Evolutionary conservation across 2,113 vertebrate species (phyloP), one percentile per base, ranked within the genome.

Genomic region (Galbula dea): DNA sequence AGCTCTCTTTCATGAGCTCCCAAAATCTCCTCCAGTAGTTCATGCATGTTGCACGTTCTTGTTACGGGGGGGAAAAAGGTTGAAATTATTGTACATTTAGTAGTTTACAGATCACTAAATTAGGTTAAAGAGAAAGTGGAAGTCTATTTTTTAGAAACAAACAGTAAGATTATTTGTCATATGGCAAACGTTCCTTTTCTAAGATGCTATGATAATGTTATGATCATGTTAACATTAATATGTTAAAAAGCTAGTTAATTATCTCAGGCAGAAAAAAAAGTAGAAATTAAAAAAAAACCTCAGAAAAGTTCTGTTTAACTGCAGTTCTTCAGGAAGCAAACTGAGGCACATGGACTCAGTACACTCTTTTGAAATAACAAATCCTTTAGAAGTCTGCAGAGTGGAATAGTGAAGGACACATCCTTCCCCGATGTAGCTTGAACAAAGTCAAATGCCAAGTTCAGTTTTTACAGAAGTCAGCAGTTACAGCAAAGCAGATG

Each of bases 71-170:
- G 5, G 26, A 88, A 85, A 90, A 67, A 85, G 61, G 87, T 22
- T 69, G 49, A 75, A 96, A 93, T 88, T 84, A 80, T 30, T 82
- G 88, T 86, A 46, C 13, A 15, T 85, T 93, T 95, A 78, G 45
- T 34, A 83, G 58, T 59, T 83, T 85, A 82, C 59, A 86, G 74
- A 89, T 85, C 41, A 61, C 43, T 65, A 89, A 49, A 45, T 88
- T 26, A 84, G 17, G 23, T 83, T 92, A 89, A 93, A 88, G 52
- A 79, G 59, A 80, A 86, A 96, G 62, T 37, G 57, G 61, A 76
- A 89, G 4, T n/a, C 21, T 34, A 14, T 23, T 45, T 61, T 48
- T 81, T 29, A 76, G 34, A 73, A 90, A 87, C 8, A 21, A 12
- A 32, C 1, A 11, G 24, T 27, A 67, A 10, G 11, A 73, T 87